Evolutionary conservation across 2,113 vertebrate species (phyloP).

Genomic region (Lophochroa leadbeateri): DNA sequence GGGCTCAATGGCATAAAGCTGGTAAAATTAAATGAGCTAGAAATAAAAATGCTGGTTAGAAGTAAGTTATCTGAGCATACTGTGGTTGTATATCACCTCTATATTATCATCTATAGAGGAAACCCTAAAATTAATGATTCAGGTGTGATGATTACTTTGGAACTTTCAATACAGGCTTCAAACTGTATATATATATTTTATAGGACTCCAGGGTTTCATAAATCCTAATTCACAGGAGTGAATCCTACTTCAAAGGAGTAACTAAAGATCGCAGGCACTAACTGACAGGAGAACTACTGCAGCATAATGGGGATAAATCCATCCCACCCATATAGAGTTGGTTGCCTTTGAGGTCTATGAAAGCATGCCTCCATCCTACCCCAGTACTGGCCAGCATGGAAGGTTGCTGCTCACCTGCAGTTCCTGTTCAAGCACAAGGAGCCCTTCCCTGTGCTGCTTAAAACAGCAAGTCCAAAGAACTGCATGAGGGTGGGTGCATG

Average conservation of each 20-base stretch:
- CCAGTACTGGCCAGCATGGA: neutral
- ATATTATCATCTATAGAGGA: constrained; percentile 44
- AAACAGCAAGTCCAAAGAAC: neutral
- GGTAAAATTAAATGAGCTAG: neutral
- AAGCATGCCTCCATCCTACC: neutral
- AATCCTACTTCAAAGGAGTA: neutral
- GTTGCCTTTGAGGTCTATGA: neutral
- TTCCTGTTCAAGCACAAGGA: neutral
- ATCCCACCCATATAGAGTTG: neutral
- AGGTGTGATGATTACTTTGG: constrained; percentile 31
- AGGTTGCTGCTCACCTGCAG: neutral
- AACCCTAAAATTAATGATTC: constrained; percentile 35
- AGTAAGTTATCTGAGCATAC: neutral
- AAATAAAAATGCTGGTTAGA: constrained; percentile 30
- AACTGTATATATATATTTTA: neutral
- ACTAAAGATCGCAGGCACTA: neutral
- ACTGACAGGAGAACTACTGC: neutral
- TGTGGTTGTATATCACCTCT: neutral
- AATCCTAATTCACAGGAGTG: neutral
- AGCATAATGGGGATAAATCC: neutral
- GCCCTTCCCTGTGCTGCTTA: neutral
- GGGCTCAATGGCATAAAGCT: neutral
- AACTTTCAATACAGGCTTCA: neutral
- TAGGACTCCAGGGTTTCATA: constrained; percentile 24
- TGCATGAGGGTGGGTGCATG: neutral